Percentiles rank a stretch among this genome's conserved stretches.
phyloP scores from a whole-genome alignment of 1,140 invertebrate species.

The Penaeus indicus region DNA sequence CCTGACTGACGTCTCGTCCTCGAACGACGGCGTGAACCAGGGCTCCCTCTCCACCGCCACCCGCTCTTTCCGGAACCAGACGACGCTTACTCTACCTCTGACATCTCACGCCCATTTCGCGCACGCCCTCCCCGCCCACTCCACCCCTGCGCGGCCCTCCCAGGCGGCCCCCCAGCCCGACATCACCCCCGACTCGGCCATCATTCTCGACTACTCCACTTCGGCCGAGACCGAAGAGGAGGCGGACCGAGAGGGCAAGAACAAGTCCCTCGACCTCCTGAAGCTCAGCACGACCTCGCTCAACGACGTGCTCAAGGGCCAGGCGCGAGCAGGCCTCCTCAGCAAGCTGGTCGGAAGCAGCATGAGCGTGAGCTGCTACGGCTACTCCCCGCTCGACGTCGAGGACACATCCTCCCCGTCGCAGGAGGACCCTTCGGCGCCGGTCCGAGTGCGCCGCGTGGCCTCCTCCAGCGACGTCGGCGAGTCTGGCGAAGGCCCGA shows the following conservation, averaged over 20 bases:
- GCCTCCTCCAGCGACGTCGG: conserved; percentile 11
- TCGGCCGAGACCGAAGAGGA: conserved; percentile 29
- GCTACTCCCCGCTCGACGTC: conserved; percentile 44
- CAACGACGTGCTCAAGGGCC: background rate
- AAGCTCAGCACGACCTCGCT: background rate
- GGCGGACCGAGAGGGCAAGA: background rate
- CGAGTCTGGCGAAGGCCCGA: background rate
- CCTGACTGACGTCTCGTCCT: conserved; percentile 48
- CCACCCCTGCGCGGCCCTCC: background rate
- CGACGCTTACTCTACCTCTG: background rate
- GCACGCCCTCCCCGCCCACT: background rate
- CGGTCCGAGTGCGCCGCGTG: background rate
- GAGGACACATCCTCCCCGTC: conserved; percentile 40
- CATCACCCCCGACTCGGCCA: conserved; percentile 47
- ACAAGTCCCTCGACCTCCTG: background rate
- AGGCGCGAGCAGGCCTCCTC: conserved; percentile 18
- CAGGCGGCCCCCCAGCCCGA: background rate
- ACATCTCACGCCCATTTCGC: background rate
- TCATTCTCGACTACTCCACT: conserved; percentile 47
- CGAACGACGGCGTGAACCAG: conserved; percentile 9
- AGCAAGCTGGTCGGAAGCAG: conserved; percentile 44
- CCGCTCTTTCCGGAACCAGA: background rate
- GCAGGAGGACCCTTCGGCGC: background rate
- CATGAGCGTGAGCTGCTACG: conserved; percentile 31
- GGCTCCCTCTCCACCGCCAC: background rate